Conservation (phyloP, 2,888 invertebrate genomes). For the Drosophila anceps region DNA sequence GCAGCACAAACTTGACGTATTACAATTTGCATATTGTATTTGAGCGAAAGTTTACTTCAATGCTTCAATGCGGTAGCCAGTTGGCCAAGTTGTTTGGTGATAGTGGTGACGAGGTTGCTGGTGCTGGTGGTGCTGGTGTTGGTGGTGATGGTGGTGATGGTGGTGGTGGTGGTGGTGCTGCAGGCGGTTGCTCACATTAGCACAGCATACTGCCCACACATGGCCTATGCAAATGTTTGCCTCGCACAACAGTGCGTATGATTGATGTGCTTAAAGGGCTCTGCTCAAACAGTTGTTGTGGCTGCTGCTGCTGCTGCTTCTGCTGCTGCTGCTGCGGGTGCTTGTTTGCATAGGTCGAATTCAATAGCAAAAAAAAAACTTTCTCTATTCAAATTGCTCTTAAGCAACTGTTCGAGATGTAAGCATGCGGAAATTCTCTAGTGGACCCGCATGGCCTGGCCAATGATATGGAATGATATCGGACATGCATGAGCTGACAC, state of each 20-base stretch:
- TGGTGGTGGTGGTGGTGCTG: constrained; percentile 1
- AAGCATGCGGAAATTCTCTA: constrained; percentile 26
- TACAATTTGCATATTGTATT: constrained; percentile 71
- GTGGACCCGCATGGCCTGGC: constrained; percentile 9
- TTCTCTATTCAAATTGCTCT: constrained; percentile 18
- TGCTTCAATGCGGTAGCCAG: background rate
- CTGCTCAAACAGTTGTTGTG: constrained; percentile 37
- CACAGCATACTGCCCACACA: constrained; percentile 9
- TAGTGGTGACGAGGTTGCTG: constrained; percentile 18
- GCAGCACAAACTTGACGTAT: constrained; percentile 38
- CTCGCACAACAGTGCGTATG: constrained; percentile 67
- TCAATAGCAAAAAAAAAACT: constrained; percentile 17
- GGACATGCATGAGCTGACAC: constrained; percentile 17
- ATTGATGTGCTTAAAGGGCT: constrained; percentile 70
- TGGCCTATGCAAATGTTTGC: constrained; percentile 71
- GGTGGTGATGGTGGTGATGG: background rate
- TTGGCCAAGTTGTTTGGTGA: background rate
- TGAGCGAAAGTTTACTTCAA: constrained; percentile 5
- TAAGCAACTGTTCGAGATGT: constrained; percentile 18
- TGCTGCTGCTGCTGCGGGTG: background rate
- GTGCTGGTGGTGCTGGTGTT: background rate
- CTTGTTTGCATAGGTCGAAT: constrained; percentile 58
- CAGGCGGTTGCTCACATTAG: constrained; percentile 27
- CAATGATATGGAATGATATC: constrained; percentile 11
- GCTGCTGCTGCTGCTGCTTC: constrained; percentile 12